Evolutionary conservation across 2,888 invertebrate genomes (phyloP), one percentile per base, ranked within the genome.

Genomic region (Hemaris fuciformis): DNA sequence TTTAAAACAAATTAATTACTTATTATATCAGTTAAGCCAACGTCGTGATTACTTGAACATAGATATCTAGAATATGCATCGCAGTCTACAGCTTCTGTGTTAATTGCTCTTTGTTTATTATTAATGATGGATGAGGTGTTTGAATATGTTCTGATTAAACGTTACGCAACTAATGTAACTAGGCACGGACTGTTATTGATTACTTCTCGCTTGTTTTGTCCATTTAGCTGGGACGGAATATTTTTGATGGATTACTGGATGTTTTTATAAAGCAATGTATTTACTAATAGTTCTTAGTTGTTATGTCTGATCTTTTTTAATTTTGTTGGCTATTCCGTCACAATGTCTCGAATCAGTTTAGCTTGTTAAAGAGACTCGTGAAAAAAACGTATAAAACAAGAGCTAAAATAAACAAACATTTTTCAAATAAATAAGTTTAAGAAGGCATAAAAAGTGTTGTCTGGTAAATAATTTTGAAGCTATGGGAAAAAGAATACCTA

Each of bases 101-200:
- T 80, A 80, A 79, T 79, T 76, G 79, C 71, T 68, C 68, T 71
- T 64, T 77, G 81, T 78, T 76, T 78, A 71, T 72, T 72, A 77
- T 77, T 77, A 74, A 75, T 80, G 81, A 81, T 80, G 71, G 76
- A 81, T 79, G 71, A 45, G 59, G 10, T 61, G 63, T 60, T 64
- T 38, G 38, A 68, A 65, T 65, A 57, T 18, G 43, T 43, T 18
- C 43, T 8, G 18, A 43, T 18, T 8, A 25, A 48, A 25, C 48
- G 23, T 15, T 48, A 48, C 48, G 25, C n/a, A 48, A 22, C 25
- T 48, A 20, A 43, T 48, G 48, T 48, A 48, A 25, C 15, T 27
- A 46, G 1, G 48, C 15, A 0, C 1, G 15, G 15, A 22, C 15
- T 25, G n/a, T 48, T 45, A 45, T 20, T 25, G 48, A 48, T 48